phyloP scores from a whole-genome alignment of 1,140 invertebrate genomes.

The Diplogasteroides magnus region DNA sequence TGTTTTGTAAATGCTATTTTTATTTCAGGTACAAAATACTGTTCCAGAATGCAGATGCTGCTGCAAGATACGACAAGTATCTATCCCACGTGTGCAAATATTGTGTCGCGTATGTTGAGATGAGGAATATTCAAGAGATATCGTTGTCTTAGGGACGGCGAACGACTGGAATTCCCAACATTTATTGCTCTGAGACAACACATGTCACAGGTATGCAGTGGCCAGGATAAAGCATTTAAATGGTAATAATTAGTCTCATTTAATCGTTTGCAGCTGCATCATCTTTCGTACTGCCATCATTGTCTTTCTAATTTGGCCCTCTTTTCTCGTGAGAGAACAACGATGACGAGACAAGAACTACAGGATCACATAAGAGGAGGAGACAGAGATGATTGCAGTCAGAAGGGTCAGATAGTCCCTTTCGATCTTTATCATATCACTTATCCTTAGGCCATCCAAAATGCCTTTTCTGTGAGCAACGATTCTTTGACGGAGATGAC shows the following conservation, averaged over 20 bases:
- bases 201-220: constrained; percentile 28
- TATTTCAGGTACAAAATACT: constrained; percentile 26
- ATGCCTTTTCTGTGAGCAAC: constrained; percentile 45
- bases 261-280: constrained; percentile 27
- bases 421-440: too few species aligned
- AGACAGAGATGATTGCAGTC: constrained; percentile 33
- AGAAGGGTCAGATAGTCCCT: constrained; percentile 22
- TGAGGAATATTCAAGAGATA: not conserved
- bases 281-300: constrained; percentile 42
- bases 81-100: constrained; percentile 45
- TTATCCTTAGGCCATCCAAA: constrained; percentile 41
- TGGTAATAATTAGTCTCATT: not conserved
- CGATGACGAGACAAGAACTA: constrained; percentile 37
- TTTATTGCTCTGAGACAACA: constrained; percentile 26
- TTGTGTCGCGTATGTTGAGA: constrained; percentile 21
- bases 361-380: constrained; percentile 37
- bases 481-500: constrained; percentile 47
- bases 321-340: constrained; percentile 38
- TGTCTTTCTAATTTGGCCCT: constrained; percentile 47
- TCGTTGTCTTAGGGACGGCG: constrained; percentile 8
- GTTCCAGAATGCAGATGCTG: constrained; percentile 37
- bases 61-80: constrained; percentile 40
- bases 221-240: not conserved
- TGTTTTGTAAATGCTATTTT: constrained; percentile 22
- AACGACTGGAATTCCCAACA: constrained; percentile 21